Conservation (phyloP, 37 sponge, comb jelly and placozoan species). For the Spongilla lacustris region DNA sequence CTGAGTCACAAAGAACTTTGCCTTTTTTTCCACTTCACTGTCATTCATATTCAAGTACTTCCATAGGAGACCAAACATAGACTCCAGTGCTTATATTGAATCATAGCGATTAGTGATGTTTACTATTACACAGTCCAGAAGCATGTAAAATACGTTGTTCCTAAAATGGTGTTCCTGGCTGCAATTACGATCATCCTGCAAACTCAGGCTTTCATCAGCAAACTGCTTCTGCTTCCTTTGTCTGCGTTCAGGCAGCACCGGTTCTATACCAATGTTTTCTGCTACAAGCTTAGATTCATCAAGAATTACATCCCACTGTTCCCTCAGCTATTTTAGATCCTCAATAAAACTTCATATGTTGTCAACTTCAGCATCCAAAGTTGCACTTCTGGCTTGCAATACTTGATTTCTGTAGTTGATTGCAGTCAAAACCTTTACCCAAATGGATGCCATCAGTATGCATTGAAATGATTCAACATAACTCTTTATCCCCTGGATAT, state of each 20-base stretch:
- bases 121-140: neutral
- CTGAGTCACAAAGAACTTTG: neutral
- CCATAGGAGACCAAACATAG: conserved; percentile 8
- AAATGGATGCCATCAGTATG: conserved; percentile 20
- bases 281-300: conserved; percentile 5
- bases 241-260: neutral
- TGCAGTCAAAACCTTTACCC: conserved; percentile 16
- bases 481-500: conserved; percentile 4
- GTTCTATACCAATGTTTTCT: conserved; percentile 1
- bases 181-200: neutral
- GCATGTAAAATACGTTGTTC: neutral
- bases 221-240: conserved; percentile 4
- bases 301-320: conserved; percentile 20
- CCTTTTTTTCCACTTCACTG: conserved; percentile 4
- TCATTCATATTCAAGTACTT: conserved; percentile 11
- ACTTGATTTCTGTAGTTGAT: conserved; percentile 11
- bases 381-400: conserved; percentile 19
- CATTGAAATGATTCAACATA: conserved; percentile 15
- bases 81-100: neutral
- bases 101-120: neutral
- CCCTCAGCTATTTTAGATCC: conserved; percentile 7
- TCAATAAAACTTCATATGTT: conserved; percentile 14
- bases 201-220: neutral
- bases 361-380: conserved; percentile 9
- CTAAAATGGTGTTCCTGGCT: neutral